Percentiles rank a stretch among this genome's conserved stretches.
These are phyloP conservation scores for Trichechus manatus DNA, from an alignment of 2,113 vertebrate species.

Conservation along the genomic window DNA sequence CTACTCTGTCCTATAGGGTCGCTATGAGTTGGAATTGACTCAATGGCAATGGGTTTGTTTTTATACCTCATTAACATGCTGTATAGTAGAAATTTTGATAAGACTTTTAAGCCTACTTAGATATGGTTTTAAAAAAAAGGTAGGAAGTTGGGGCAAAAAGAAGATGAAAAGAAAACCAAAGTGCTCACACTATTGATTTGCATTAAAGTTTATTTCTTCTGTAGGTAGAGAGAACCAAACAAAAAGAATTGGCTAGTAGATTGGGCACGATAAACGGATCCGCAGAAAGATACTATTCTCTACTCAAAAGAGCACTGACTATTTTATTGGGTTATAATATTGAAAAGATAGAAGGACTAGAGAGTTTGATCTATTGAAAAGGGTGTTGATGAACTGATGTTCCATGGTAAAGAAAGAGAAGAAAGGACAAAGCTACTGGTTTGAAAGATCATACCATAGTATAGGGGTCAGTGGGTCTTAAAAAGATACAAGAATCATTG, in stretches of 20 bases:
- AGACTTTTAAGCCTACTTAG: too few species aligned
- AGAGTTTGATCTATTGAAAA: background rate
- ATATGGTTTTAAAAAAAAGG: too few species aligned
- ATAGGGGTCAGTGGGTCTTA: background rate
- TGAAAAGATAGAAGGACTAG: background rate
- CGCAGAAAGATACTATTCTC: background rate
- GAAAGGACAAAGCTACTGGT: background rate
- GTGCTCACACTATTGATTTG: background rate
- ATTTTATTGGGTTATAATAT: background rate
- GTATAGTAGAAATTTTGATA: background rate
- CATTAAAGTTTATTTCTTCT: background rate
- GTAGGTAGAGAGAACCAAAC: background rate
- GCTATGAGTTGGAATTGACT: too few species aligned
- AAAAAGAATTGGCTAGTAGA: background rate
- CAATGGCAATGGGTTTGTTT: too few species aligned
- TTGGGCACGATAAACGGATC: background rate
- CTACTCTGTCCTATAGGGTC: too few species aligned
- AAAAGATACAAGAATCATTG: background rate
- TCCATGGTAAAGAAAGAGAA: background rate
- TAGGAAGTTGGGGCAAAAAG: background rate
- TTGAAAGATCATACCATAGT: slow-evolving; percentile 12
- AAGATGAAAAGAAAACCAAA: background rate
- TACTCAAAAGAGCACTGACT: background rate
- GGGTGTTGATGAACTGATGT: background rate
- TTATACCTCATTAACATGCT: background rate